Percentiles rank a stretch among this genome's conserved stretches.
phyloP scores from a whole-genome alignment of 2,113 vertebrate genomes.

The Phodopus roborovskii region DNA sequence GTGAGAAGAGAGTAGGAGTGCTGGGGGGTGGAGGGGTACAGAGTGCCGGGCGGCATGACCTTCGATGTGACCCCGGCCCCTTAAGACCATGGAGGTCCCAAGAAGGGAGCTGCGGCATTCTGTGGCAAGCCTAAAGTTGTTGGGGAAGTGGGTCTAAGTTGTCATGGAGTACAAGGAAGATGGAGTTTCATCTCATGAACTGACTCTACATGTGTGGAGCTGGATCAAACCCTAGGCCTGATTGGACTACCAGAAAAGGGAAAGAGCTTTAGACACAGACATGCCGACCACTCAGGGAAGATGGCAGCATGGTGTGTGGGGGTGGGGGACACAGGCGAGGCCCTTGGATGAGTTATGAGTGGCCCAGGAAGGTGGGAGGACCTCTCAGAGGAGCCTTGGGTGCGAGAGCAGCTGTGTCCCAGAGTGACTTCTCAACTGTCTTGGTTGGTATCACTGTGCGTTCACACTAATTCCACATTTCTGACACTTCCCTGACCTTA shows the following conservation, averaged over 20 bases:
- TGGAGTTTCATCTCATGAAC: neutral
- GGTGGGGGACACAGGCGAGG: neutral
- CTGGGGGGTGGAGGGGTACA: too few species aligned
- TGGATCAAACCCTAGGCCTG: neutral
- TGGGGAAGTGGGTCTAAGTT: neutral
- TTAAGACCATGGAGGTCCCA: neutral
- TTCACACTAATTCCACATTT: neutral
- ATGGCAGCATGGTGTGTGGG: neutral
- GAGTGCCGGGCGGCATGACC: neutral
- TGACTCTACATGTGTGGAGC: neutral
- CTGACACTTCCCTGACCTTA: neutral
- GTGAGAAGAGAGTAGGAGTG: slow-evolving; percentile 80
- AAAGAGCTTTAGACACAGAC: neutral
- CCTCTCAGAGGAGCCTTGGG: neutral
- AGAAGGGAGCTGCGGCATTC: neutral
- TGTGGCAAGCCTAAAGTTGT: slow-evolving; percentile 31
- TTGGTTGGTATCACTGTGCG: neutral
- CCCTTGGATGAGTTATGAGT: neutral
- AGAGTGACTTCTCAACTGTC: too few species aligned
- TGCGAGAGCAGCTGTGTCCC: neutral
- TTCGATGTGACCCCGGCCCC: slow-evolving; percentile 18
- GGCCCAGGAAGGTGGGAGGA: neutral
- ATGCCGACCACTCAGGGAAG: neutral
- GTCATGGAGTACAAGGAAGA: neutral
- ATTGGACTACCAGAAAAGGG: neutral